Base-by-base conservation (phyloP, 1,140 invertebrate species). In the Zaprionus camerounensis region DNA sequence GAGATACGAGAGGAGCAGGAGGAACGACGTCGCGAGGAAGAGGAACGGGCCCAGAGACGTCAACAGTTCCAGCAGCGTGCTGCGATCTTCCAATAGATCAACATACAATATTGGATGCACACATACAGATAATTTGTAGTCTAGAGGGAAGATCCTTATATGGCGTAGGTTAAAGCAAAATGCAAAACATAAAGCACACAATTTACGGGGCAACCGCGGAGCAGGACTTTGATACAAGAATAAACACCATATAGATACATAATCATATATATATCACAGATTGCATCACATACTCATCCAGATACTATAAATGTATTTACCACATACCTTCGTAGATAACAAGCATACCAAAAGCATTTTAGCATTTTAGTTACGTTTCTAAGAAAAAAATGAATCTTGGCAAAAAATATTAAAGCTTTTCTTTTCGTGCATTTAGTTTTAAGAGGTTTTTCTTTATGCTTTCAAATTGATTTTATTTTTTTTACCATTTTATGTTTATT, bases 1-100 rank as follows among this genome's bases (percentile, higher is more conserved):
- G 97, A 98, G 93, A 97, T 98, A 53, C 94, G 96, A 59, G 95
- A 96, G 91, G 97, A 98, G 92, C 96, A 98, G 88, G 97, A 98
- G 88, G 96, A 97, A 80, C 95, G 96, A 82, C 96, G 95, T 71
- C 94, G 95, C 17, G 94, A 96, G 83, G 96, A 97, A 71, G 96
- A 97, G 86, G 96, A 98, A 79, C 96, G 95, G 83, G 96, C 96
- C 12, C 93, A 95, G 36, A 94, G 97, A 61, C 95, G 95, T 82
- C 95, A 95, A 81, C 95, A 96, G 81, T 98, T 98, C 90, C 95
- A 96, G 92, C 95, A 98, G 92, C 97, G 97, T 93, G 96, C 97
- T 17, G 96, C 96, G 22, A 93, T 97, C 81, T 98, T 98, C 81
- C 94, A 95, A 92, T 92, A 92, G 55, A n/a, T 56, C 24, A 64